A percentile compares a stretch with the other conserved stretches of the same genome.
Evolutionary conservation across 2,888 invertebrate species (phyloP).

Genomic region (Chaetogeoica ovagalla): DNA sequence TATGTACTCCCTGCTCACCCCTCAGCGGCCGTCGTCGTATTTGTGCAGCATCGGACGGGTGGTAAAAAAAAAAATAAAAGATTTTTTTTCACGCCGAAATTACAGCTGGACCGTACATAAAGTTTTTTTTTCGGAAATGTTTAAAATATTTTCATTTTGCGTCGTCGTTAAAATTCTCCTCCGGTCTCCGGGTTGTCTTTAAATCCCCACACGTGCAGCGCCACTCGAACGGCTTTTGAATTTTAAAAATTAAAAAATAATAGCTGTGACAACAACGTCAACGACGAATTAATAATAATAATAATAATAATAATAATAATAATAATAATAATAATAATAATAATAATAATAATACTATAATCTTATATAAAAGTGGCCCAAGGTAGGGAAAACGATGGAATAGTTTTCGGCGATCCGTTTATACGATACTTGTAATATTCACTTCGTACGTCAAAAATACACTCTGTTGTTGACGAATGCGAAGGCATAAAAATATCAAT

Average conservation of each 20-base stretch:
- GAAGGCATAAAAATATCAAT: too few relatives aligned
- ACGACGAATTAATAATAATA: constrained; percentile 6
- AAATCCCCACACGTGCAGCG: not conserved
- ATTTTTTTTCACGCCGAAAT: constrained; percentile 11
- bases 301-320: too few relatives aligned
- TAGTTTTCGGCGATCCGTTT: too few relatives aligned
- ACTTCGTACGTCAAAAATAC: too few relatives aligned
- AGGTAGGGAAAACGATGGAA: too few relatives aligned
- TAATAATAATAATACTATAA: too few relatives aligned
- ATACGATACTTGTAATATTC: too few relatives aligned
- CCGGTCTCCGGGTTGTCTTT: not conserved
- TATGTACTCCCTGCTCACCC: constrained; percentile 28
- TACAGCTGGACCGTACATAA: constrained; percentile 34
- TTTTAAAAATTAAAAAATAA: constrained; percentile 21
- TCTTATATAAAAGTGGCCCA: not conserved
- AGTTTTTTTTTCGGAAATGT: constrained; percentile 32
- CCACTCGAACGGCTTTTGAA: constrained; percentile 4
- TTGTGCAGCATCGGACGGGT: not conserved
- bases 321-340: too few relatives aligned
- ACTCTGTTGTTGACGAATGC: too few relatives aligned
- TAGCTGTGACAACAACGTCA: not conserved
- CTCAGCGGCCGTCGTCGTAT: too few relatives aligned
- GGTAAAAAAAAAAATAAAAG: not conserved
- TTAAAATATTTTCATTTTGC: constrained; percentile 30
- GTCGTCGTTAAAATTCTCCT: constrained; percentile 27